A percentile compares a stretch with the other conserved stretches of the same genome.
Conservation (phyloP, 2,797 vertebrate species). For the Mastacembelus armatus region DNA sequence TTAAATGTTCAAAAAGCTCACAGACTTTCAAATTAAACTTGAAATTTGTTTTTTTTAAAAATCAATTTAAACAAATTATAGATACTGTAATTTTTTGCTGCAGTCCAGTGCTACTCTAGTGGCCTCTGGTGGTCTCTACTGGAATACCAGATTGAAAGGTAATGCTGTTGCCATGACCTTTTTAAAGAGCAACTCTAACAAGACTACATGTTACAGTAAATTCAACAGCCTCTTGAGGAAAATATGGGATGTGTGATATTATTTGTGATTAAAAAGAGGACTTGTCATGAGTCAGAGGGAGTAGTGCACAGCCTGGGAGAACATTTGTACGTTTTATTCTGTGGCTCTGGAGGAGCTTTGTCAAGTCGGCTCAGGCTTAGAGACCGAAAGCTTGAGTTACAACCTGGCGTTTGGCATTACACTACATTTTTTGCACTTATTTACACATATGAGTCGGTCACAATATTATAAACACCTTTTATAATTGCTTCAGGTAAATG, state of each 20-base stretch:
- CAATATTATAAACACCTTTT: too few relatives aligned
- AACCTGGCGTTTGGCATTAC: not conserved
- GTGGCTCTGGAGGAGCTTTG: too few relatives aligned
- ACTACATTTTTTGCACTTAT: not conserved
- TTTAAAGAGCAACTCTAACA: too few relatives aligned
- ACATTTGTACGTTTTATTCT: not conserved
- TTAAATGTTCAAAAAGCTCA: not conserved
- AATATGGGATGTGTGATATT: too few relatives aligned
- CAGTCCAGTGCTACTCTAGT: not conserved
- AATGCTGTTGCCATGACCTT: not conserved
- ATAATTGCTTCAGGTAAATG: not conserved
- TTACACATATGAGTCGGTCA: too few relatives aligned
- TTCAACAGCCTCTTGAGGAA: too few relatives aligned
- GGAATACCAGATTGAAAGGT: not conserved
- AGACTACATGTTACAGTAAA: too few relatives aligned
- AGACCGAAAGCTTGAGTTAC: constrained; percentile 14
- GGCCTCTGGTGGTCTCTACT: constrained; percentile 15
- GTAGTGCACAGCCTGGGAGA: not conserved
- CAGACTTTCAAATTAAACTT: too few relatives aligned
- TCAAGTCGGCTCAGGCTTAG: not conserved
- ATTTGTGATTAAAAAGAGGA: too few relatives aligned
- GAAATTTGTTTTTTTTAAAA: not conserved
- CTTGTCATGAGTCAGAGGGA: not conserved
- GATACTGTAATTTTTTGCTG: not conserved
- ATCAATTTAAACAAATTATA: constrained; percentile 4